phyloP scores from a whole-genome alignment of 2,888 invertebrate species.

The Axea sp. region DNA sequence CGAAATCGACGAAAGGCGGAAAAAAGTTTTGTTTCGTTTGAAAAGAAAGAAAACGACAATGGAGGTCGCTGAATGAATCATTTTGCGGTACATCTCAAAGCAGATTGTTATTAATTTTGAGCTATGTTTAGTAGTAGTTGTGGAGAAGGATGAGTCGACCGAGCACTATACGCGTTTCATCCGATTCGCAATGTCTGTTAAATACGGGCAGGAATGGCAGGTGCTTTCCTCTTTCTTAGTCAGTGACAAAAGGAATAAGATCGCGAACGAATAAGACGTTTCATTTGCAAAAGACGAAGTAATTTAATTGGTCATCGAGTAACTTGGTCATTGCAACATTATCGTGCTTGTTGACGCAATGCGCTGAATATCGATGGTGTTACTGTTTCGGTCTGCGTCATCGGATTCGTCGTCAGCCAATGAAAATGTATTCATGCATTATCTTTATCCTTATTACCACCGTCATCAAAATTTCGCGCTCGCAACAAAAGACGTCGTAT shows the following conservation, averaged over 20 bases:
- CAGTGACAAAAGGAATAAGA: constrained; percentile 16
- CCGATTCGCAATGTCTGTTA: constrained; percentile 16
- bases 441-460: constrained; percentile 42
- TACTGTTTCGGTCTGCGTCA: constrained; percentile 17
- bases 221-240: constrained; percentile 6
- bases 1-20: no score
- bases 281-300: no score
- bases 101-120: constrained; percentile 1
- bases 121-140: no score
- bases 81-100: neutral
- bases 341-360: constrained; percentile 24
- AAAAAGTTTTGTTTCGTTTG: no score
- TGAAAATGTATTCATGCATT: constrained; percentile 44
- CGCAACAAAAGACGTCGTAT: constrained; percentile 42
- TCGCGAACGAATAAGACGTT: no score
- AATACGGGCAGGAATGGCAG: neutral
- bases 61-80: no score
- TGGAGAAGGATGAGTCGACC: no score
- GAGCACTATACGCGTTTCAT: neutral
- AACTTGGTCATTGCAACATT: constrained; percentile 49
- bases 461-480: constrained; percentile 45
- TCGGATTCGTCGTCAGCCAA: constrained; percentile 14
- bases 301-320: constrained; percentile 48
- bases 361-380: constrained; percentile 49
- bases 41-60: neutral